A percentile compares a stretch with the other conserved stretches of the same genome.
Evolutionary conservation across 2,888 invertebrate genomes (phyloP).

Genomic region (Dynastes maya): DNA sequence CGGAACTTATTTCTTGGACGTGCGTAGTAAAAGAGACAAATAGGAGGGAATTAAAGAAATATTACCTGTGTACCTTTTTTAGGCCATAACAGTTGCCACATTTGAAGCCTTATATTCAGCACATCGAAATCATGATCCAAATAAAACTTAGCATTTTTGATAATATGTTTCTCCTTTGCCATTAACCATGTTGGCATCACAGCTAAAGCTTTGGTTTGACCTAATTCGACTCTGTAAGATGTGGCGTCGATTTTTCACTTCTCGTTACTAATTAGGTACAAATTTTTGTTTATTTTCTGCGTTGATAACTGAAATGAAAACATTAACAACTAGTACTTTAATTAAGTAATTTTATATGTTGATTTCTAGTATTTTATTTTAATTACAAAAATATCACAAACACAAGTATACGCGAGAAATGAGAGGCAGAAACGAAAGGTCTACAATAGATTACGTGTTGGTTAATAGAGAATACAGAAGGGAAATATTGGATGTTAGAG

Average conservation of each 20-base stretch:
- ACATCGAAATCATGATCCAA: slow-evolving; percentile 90
- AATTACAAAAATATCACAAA: too few relatives aligned
- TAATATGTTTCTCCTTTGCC: slow-evolving; percentile 86
- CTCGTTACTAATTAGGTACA: slow-evolving; percentile 65
- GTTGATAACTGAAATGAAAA: slow-evolving; percentile 26
- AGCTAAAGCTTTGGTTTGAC: slow-evolving; percentile 80
- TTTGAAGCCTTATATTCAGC: slow-evolving; percentile 85
- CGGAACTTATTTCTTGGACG: too few relatives aligned
- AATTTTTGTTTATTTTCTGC: slow-evolving; percentile 65
- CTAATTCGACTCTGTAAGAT: slow-evolving; percentile 72
- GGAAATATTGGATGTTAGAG: too few relatives aligned
- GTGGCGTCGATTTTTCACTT: slow-evolving; percentile 61
- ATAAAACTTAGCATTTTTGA: slow-evolving; percentile 89
- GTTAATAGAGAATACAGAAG: too few relatives aligned
- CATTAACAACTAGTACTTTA: too few relatives aligned
- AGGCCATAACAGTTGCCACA: slow-evolving; percentile 92
- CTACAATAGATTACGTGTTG: too few relatives aligned
- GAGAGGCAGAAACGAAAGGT: too few relatives aligned
- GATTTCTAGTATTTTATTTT: too few relatives aligned
- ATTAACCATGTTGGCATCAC: slow-evolving; percentile 90
- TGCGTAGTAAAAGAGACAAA: slow-evolving; percentile 2
- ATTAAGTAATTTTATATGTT: too few relatives aligned
- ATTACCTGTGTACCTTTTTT: slow-evolving; percentile 82
- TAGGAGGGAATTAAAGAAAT: neutral
- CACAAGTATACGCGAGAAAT: too few relatives aligned